Base-by-base conservation (phyloP, 2,113 vertebrate genomes). In the Aphyosemion australe region DNA sequence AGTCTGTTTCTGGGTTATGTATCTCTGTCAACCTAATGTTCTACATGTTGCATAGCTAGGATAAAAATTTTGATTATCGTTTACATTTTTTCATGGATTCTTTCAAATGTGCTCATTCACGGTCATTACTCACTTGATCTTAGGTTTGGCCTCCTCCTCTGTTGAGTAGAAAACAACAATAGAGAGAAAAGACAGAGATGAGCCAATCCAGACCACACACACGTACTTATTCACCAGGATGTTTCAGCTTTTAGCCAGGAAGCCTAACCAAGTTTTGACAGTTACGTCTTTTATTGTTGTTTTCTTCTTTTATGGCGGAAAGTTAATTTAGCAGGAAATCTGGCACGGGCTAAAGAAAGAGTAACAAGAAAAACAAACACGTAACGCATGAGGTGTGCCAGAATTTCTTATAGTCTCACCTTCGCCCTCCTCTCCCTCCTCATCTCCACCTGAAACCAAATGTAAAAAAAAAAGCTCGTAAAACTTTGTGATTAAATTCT, bases 121-220 rank as follows among this genome's bases (percentile, higher is more conserved):
- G 18, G 45, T 13, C 13, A n/a, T 59, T 42, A 65, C 88, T 89
- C 69, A 89, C 90, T 91, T 91, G 66, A 87, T 88, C 65, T 90
- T 91, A 15, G 90, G 90, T 66, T 90, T 91, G 41, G 84, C 61
- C 39, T 90, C 90, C 47, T 90, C 87, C 52, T 84, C 84, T 89
- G 71, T 61, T 62, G 37, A 47, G 0, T 64, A 71, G n/a, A 47
- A 63, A 63, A 52, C 0, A 51, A 37, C 20, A 26, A 45, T 8
- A 61, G 13, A 58, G 1, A 34, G 80, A 19, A 61, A 42, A 37
- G 10, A 56, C 7, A 57, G 0, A 21, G 13, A 53, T 69, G 12
- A 74, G 34, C 31, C 18, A 0, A 1, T 20, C 41, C 42, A 59
- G 57, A 69, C 51, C 56, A 45, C 51, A 64, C 31, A 39, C 45